phyloP scores from a whole-genome alignment of 2,797 vertebrate genomes.

The Setipinna tenuifilis region DNA sequence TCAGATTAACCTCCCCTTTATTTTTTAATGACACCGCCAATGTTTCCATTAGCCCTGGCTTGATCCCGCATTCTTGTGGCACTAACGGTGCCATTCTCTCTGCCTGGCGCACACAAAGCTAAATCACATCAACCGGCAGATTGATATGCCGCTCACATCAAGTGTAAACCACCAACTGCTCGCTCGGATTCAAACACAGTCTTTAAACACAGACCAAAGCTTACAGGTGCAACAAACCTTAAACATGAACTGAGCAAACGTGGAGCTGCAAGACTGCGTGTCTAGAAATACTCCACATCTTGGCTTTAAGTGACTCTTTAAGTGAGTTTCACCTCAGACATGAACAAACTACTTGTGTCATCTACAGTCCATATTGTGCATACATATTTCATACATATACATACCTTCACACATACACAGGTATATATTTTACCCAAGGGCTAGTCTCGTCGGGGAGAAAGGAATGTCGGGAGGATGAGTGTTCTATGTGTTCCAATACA shows the following conservation, averaged over 20 bases:
- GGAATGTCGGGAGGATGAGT: too few species aligned
- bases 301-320: too few species aligned
- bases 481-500: too few species aligned
- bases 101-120: background rate
- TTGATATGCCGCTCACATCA: background rate
- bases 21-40: background rate
- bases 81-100: background rate
- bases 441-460: too few species aligned
- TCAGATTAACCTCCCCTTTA: background rate
- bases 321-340: too few species aligned
- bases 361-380: too few species aligned
- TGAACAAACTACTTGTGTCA: too few species aligned
- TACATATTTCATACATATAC: too few species aligned
- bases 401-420: too few species aligned
- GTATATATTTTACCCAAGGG: too few species aligned
- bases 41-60: background rate
- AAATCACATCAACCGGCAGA: background rate
- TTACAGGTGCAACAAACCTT: background rate
- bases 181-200: background rate
- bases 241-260: background rate
- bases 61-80: background rate
- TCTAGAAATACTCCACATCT: too few species aligned
- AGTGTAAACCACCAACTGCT: background rate
- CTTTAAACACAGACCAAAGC: background rate
- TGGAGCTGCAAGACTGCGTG: too few species aligned